These are phyloP conservation scores for Hemibagrus guttatus DNA, from an alignment of 2,797 vertebrate species.

Conservation along the genomic window DNA sequence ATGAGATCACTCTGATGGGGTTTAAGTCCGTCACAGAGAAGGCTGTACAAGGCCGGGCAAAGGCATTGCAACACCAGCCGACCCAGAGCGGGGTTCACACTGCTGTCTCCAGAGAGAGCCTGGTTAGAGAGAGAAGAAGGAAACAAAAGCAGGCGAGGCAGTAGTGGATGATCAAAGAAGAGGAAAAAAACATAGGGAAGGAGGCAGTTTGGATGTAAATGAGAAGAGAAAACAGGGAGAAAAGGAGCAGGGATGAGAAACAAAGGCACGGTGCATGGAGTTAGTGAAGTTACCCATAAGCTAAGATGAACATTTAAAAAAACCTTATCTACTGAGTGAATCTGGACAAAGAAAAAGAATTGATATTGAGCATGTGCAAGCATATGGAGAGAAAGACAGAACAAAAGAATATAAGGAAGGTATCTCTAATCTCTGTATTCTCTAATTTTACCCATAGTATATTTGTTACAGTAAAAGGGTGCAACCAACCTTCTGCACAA, in stretches of 20 bases:
- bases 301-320: conserved; percentile 51
- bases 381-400: conserved; percentile 43
- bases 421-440: too few species aligned
- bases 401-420: conserved; percentile 34
- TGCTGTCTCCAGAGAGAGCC: conserved; percentile 92
- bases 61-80: conserved; percentile 88
- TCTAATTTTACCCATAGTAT: neutral
- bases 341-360: conserved; percentile 42
- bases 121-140: conserved; percentile 61
- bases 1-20: conserved; percentile 94
- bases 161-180: conserved; percentile 34
- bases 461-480: neutral
- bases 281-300: conserved; percentile 49
- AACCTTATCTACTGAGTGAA: conserved; percentile 51
- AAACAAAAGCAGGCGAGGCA: conserved; percentile 51
- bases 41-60: conserved; percentile 84
- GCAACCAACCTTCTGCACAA: conserved; percentile 91
- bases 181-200: conserved; percentile 33
- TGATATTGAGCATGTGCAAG: conserved; percentile 42
- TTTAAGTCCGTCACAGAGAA: conserved; percentile 90
- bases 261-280: conserved; percentile 39
- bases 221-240: neutral
- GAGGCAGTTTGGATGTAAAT: conserved; percentile 12
- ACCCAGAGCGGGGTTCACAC: conserved; percentile 89
- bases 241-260: conserved; percentile 54